phyloP scores from a whole-genome alignment of 2,113 vertebrate genomes.

The Actinemys pallida region DNA sequence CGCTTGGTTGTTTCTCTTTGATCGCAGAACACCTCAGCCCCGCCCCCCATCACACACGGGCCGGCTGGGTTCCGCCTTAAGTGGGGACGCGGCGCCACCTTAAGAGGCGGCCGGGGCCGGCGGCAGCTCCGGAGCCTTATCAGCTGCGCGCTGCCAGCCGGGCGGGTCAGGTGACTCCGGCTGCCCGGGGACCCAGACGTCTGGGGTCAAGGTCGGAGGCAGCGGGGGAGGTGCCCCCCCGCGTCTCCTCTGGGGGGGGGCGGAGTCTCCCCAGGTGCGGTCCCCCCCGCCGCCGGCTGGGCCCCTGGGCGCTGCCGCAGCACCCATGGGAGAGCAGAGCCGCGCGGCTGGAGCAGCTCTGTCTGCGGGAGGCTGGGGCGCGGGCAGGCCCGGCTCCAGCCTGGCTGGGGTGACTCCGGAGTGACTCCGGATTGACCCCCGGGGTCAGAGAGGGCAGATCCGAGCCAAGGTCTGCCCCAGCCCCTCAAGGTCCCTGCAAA shows the following conservation, averaged over 20 bases:
- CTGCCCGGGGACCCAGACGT: slow-evolving; percentile 75
- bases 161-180: slow-evolving; percentile 76
- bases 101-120: slow-evolving; percentile 57
- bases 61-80: slow-evolving; percentile 54
- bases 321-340: background rate
- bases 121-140: slow-evolving; percentile 76
- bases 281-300: no score
- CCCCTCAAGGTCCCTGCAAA: rapidly evolving
- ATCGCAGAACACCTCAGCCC: no score
- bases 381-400: no score
- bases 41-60: no score
- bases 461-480: background rate
- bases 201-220: slow-evolving; percentile 43
- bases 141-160: slow-evolving; percentile 76
- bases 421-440: no score
- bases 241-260: background rate
- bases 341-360: background rate
- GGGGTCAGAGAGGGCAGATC: no score
- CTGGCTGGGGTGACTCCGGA: no score
- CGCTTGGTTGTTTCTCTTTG: no score
- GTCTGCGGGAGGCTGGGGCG: no score
- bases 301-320: no score
- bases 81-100: slow-evolving; percentile 49
- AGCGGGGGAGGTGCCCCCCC: background rate
- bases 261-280: no score